Evolutionary conservation across 2,888 invertebrate genomes (phyloP).

Genomic region (Tetrapedia diversipes): DNA sequence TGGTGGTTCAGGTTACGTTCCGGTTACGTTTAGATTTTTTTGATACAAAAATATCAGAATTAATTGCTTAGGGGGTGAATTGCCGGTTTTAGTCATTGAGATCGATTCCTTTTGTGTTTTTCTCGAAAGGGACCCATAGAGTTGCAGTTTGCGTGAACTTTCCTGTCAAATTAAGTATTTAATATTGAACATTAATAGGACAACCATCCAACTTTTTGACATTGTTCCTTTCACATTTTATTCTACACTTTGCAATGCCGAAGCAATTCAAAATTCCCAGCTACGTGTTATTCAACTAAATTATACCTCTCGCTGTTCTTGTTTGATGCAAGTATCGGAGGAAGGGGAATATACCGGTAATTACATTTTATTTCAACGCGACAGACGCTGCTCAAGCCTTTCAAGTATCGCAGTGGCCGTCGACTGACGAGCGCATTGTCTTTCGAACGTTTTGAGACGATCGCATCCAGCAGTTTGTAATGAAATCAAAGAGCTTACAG

Average conservation of each 20-base stretch:
- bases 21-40: too few relatives aligned
- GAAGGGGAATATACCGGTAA: neutral
- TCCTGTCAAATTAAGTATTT: too few relatives aligned
- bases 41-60: too few relatives aligned
- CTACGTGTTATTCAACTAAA: neutral
- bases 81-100: too few relatives aligned
- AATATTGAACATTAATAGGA: too few relatives aligned
- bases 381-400: conserved; percentile 34
- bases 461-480: conserved; percentile 41
- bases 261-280: neutral
- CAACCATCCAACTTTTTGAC: too few relatives aligned
- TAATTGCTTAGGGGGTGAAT: too few relatives aligned
- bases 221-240: neutral
- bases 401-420: conserved; percentile 24
- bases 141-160: too few relatives aligned
- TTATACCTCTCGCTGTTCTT: neutral
- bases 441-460: conserved; percentile 4
- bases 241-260: neutral
- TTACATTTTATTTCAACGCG: conserved; percentile 18
- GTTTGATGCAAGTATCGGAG: conserved; percentile 3
- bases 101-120: too few relatives aligned
- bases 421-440: conserved; percentile 15
- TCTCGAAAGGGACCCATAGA: too few relatives aligned
- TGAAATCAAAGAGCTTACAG: conserved; percentile 47
- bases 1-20: too few relatives aligned